Base-by-base conservation (phyloP, 2,113 vertebrate genomes). In the Tenrec ecaudatus region DNA sequence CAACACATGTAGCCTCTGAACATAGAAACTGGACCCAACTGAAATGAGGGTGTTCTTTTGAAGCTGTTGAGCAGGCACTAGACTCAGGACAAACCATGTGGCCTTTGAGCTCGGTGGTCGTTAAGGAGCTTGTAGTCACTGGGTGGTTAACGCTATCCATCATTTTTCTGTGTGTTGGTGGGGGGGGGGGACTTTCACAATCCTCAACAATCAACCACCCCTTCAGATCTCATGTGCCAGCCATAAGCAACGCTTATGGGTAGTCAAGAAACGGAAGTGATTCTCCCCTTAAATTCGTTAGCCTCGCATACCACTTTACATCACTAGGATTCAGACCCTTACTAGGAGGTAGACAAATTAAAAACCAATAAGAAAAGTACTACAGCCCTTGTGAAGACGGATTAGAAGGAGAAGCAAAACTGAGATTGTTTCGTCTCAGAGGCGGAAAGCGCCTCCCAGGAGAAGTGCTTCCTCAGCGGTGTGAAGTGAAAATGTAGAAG, bases 311-410 rank as follows among this genome's bases (percentile, higher is more conserved):
- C 77, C 66, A 38, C 23, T 11, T 64, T 80, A 43, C 10, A 11
- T 84, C 73, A 57, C 58, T 43, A 3, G 29, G 68, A 88, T 38
- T 82, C 71, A 53, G 47, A 53, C 47, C 40, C 0, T 6, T 36
- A 29, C 38, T 40, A 6, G 64, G 53, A 38, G 36, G 4, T 4
- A 6, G 3, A 19, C 25, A 92, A 71, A 76, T 23, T 58, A 36
- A 57, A 85, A 89, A 84, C 78, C 47, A 76, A 1, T 75, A 16
- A 91, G 27, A 93, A 93, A 86, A 71, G 57, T 36, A 76, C 2
- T 76, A 3, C 62, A 57, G 60, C 36, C 40, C 23, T 53, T 69
- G 6, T 23, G 47, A 86, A 80, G 84, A 78, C 57, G 69, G 80
- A 78, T 87, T 47, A 14, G 29, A 75, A 71, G 80, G 60, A 86